phyloP scores from a whole-genome alignment of 1,140 invertebrate species.

The Psix sp. region DNA sequence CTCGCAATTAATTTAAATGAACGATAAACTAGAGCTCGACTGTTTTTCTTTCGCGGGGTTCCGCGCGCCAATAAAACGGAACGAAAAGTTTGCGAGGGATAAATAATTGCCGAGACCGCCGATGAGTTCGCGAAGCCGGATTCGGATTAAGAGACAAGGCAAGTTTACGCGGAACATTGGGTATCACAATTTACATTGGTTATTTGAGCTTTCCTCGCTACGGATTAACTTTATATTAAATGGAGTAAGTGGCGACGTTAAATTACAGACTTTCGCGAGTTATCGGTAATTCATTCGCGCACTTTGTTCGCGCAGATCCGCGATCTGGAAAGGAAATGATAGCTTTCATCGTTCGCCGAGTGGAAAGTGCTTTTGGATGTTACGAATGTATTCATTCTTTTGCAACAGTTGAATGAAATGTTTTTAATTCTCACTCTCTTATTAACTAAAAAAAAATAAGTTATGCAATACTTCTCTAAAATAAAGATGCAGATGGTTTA shows the following conservation, averaged over 20 bases:
- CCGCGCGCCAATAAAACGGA: slow-evolving; percentile 10
- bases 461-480: no score
- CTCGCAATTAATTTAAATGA: slow-evolving; percentile 34
- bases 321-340: no score
- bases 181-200: slow-evolving; percentile 46
- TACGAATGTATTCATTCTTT: no score
- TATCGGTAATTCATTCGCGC: slow-evolving; percentile 45
- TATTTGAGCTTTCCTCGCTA: slow-evolving; percentile 36
- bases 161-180: slow-evolving; percentile 37
- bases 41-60: slow-evolving; percentile 4
- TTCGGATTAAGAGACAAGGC: slow-evolving; percentile 48
- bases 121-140: slow-evolving; percentile 47
- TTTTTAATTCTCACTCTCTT: no score
- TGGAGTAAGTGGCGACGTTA: slow-evolving; percentile 32
- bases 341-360: no score
- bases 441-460: no score
- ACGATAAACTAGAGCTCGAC: slow-evolving; percentile 15
- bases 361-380: no score
- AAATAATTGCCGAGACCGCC: slow-evolving; percentile 45
- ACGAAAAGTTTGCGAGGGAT: slow-evolving; percentile 24
- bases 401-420: no score
- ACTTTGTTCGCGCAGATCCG: slow-evolving; percentile 20
- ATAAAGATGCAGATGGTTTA: no score
- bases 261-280: slow-evolving; percentile 33
- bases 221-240: slow-evolving; percentile 42